Conservation (phyloP, 2,888 invertebrate genomes). For the Ferdinandea cuprea region DNA sequence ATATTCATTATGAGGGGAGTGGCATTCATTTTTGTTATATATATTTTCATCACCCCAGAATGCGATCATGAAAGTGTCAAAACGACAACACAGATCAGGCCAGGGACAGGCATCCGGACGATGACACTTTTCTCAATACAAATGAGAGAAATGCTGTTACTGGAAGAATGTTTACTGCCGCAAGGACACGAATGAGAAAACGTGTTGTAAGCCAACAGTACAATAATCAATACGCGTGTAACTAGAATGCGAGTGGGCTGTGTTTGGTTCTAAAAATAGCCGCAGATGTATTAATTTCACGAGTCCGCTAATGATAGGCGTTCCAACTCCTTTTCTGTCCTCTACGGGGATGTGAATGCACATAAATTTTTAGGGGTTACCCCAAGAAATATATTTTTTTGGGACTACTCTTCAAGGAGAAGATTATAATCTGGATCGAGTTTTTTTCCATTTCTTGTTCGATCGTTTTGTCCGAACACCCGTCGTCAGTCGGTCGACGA, state of each 20-base stretch:
- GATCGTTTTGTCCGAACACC: conserved; percentile 54
- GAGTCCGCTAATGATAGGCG: conserved; percentile 21
- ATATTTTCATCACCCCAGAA: conserved; percentile 20
- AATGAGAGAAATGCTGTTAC: conserved; percentile 1
- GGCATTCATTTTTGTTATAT: not conserved
- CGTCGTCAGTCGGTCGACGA: no score
- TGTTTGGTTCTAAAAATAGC: conserved; percentile 38
- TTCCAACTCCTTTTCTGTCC: not conserved
- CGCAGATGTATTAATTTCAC: conserved; percentile 10
- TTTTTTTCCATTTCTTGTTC: conserved; percentile 3
- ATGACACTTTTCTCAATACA: conserved; percentile 25
- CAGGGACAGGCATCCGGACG: conserved; percentile 2
- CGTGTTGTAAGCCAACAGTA: not conserved
- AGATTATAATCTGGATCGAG: conserved; percentile 58
- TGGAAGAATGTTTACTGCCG: not conserved
- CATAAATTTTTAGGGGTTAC: conserved; percentile 5
- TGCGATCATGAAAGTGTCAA: conserved; percentile 29
- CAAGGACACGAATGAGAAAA: not conserved
- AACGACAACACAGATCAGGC: conserved; percentile 1
- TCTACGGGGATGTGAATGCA: not conserved
- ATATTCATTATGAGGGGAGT: conserved; percentile 34
- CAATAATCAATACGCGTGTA: conserved; percentile 19
- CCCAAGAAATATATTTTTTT: conserved; percentile 10
- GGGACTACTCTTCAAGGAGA: conserved; percentile 29
- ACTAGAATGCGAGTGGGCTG: conserved; percentile 24